Base-by-base conservation (phyloP, 2,888 invertebrate genomes). In the Cosmia pyralina region DNA sequence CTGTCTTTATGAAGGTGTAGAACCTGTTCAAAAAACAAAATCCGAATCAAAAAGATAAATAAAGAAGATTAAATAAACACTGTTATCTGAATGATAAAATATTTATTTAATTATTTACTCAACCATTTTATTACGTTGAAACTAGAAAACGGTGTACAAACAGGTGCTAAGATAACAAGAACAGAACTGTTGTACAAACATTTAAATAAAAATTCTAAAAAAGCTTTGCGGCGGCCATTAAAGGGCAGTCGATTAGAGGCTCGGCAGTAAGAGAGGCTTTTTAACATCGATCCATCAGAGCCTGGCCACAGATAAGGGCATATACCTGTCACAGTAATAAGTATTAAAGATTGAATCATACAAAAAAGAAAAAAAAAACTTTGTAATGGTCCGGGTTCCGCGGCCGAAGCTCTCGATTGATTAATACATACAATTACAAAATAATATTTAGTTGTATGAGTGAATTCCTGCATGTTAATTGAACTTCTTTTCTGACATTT, bases 251-350 rank as follows among this genome's bases (percentile, higher is more conserved):
- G 93, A 93, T 93, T 93, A 93, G 91, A 88, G 89, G 78, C 84
- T 88, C 89, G 90, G 89, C 91, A 92, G 92, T 88, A 91, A 91
- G 91, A 93, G 92, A 86, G 83, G 88, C 89, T 90, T 91, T 91
- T 93, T 91, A 93, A 92, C 92, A 93, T 91, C 94, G 93, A 94
- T 94, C 94, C 93, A 94, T 95, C 95, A 95, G 92, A 84, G 89
- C 88, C 88, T 88, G 91, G 88, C 82, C 83, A 83, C 89, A 90
- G 94, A 94, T 95, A 95, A 94, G 92, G 87, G 88, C 90, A 91
- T 90, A 91, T 92, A 90, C 92, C 93, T 93, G 94, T 93, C 94
- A 93, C 92, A 92, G 91, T 92, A 92, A 93, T 94, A 93, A 92
- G 92, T 92, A 92, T 93, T 93, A 91, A 90, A 91, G 90, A 89